These are phyloP conservation scores for Balaeniceps rex DNA, from an alignment of 2,113 vertebrate species.

Conservation along the genomic window DNA sequence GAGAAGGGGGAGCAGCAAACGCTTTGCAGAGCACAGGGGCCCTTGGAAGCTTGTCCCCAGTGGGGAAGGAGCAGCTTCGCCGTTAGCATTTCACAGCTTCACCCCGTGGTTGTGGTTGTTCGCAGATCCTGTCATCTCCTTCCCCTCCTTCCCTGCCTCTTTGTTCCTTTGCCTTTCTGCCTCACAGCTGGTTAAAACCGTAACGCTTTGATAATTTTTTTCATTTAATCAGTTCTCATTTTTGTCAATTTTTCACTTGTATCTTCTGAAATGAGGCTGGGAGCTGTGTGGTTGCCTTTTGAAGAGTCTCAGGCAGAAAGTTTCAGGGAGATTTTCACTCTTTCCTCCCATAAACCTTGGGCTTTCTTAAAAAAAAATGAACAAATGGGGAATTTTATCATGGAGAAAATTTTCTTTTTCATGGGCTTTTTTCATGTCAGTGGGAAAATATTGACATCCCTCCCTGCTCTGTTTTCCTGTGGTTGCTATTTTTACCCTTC, in stretches of 20 bases:
- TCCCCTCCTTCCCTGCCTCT: background rate
- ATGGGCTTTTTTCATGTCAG: background rate
- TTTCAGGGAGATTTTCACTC: background rate
- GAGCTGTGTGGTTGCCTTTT: background rate
- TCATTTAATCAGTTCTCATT: background rate
- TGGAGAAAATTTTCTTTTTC: background rate
- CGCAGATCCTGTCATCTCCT: background rate
- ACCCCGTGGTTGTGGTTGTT: background rate
- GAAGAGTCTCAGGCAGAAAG: background rate
- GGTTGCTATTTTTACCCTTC: slow-evolving; percentile 1
- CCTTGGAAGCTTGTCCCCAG: background rate
- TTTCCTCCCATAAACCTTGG: background rate
- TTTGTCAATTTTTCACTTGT: background rate
- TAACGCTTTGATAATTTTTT: background rate
- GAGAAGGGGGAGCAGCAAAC: background rate
- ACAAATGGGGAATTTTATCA: background rate
- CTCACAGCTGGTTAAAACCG: background rate
- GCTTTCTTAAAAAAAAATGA: background rate
- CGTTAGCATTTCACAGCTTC: slow-evolving; percentile 45
- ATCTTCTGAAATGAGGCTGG: background rate
- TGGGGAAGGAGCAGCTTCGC: background rate
- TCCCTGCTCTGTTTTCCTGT: background rate
- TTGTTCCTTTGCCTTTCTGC: slow-evolving; percentile 7
- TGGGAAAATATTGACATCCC: background rate
- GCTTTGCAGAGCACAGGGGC: background rate